Evolutionary conservation across 2,797 vertebrate genomes (phyloP).

Genomic region (Spinus olivaceus): DNA sequence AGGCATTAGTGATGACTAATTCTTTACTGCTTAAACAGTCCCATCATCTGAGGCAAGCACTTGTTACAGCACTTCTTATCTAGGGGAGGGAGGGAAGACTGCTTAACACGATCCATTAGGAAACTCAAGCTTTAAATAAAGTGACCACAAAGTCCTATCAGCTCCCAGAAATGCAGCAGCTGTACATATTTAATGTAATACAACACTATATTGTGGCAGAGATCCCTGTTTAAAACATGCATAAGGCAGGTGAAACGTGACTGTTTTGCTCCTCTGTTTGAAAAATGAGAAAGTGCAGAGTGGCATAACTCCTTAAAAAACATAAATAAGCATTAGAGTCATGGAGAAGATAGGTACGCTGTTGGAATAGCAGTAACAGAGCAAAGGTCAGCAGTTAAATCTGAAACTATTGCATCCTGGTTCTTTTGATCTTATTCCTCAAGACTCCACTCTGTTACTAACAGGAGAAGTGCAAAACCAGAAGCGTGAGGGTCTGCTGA

Average conservation of each 20-base stretch:
- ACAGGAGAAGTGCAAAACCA: background rate
- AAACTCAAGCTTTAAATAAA: constrained; percentile 77
- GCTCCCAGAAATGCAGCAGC: constrained; percentile 75
- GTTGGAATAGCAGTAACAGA: constrained; percentile 15
- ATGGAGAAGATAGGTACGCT: constrained; percentile 58
- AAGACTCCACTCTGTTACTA: background rate
- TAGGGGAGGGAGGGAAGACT: constrained; percentile 46
- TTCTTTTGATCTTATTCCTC: constrained; percentile 20
- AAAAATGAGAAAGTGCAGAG: constrained; percentile 69
- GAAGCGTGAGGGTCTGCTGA: background rate
- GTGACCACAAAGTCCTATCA: constrained; percentile 79
- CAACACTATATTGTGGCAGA: constrained; percentile 72
- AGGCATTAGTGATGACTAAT: constrained; percentile 3
- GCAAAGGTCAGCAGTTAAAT: constrained; percentile 42
- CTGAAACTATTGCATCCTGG: constrained; percentile 16
- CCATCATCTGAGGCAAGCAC: constrained; percentile 16
- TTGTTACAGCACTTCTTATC: constrained; percentile 68
- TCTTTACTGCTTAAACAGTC: background rate
- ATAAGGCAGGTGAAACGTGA: constrained; percentile 63
- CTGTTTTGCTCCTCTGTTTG: constrained; percentile 67
- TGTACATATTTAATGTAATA: constrained; percentile 76
- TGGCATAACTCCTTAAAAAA: constrained; percentile 57
- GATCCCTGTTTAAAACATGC: constrained; percentile 61
- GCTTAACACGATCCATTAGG: constrained; percentile 71
- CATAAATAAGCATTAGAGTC: constrained; percentile 65